phyloP scores from a whole-genome alignment of 2,797 vertebrate genomes.

The Prionace glauca region DNA sequence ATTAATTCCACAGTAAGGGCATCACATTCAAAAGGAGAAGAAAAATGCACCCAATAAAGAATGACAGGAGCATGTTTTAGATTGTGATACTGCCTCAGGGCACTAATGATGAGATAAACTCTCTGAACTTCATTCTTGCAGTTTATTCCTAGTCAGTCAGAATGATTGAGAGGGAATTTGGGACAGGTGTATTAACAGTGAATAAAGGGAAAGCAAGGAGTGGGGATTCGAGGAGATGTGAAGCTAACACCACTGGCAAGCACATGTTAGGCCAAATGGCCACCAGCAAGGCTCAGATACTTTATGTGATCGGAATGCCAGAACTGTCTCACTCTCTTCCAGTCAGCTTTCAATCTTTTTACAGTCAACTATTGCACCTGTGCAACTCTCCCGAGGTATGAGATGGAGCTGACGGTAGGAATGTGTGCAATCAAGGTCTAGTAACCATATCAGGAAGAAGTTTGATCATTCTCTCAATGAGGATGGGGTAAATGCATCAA shows the following conservation, averaged over 20 bases:
- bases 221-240: not conserved
- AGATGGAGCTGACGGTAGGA: not conserved
- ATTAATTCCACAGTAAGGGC: conserved; percentile 10
- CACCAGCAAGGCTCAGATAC: not conserved
- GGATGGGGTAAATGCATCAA: not conserved
- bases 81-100: not conserved
- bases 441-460: not conserved
- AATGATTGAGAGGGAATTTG: not conserved
- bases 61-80: not conserved
- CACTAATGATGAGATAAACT: conserved; percentile 15
- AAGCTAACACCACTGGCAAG: not conserved
- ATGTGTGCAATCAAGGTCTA: not conserved
- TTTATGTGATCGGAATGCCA: not conserved
- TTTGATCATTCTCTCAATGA: not conserved
- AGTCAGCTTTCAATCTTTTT: not conserved
- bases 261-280: no score
- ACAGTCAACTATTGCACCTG: not conserved
- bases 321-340: not conserved
- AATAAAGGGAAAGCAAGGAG: not conserved
- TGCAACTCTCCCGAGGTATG: not conserved
- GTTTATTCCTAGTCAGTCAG: not conserved
- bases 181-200: not conserved
- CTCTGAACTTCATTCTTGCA: not conserved
- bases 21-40: not conserved
- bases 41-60: no score